Conservation (phyloP, 2,113 vertebrate genomes). For the Alexandromys fortis region DNA sequence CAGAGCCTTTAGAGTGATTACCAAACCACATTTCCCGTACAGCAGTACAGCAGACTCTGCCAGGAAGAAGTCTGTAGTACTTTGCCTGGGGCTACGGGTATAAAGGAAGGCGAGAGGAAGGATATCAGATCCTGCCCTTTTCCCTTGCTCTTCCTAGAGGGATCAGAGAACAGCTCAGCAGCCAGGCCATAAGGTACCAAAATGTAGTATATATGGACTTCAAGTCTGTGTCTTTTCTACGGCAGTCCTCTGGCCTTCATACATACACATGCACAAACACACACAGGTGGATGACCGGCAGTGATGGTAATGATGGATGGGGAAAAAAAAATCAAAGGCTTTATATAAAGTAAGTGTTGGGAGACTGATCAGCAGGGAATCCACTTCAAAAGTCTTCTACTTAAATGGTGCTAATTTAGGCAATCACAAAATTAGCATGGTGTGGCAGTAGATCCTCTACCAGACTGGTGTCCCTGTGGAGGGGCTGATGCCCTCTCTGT, state of each 20-base stretch:
- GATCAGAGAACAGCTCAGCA: not conserved
- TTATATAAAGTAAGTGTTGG: not conserved
- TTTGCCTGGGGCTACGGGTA: not conserved
- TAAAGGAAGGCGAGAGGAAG: not conserved
- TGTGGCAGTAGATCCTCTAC: not conserved
- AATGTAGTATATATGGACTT: not conserved
- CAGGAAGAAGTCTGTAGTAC: not conserved
- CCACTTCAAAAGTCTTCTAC: not conserved
- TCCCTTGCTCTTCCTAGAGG: not conserved
- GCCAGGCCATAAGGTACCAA: not conserved
- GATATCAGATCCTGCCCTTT: not conserved
- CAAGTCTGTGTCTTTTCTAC: not conserved
- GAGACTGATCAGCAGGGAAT: not conserved
- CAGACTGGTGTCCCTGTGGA: not conserved
- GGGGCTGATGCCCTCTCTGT: not conserved
- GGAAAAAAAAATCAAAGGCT: not conserved
- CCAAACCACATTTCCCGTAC: not conserved
- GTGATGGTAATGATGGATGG: not conserved
- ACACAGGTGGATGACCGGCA: not conserved
- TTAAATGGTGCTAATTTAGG: not conserved
- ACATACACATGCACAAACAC: not conserved
- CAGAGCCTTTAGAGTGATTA: not conserved
- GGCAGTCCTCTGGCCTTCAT: not conserved
- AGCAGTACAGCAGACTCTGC: not conserved
- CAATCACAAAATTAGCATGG: not conserved